Evolutionary conservation across 1,140 invertebrate genomes (phyloP), one percentile per base, ranked within the genome.

Genomic region (Drosophila chauvacae): DNA sequence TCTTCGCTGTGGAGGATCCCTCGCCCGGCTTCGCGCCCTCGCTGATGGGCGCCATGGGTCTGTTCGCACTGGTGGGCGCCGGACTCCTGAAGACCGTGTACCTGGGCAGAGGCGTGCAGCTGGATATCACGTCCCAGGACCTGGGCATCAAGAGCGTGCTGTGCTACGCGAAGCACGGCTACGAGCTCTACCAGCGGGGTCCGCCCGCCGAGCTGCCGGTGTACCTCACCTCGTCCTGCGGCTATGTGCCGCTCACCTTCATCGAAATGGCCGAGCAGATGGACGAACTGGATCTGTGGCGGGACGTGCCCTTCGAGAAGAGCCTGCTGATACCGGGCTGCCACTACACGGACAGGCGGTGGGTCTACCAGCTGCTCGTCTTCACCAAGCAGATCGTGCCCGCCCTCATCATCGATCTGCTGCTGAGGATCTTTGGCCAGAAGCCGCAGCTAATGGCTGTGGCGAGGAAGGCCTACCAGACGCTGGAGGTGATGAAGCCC

Each of bases 51-150:
- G 91, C 91, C 55, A 80, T 92, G 74, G 91, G 91, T 3, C 55
- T 92, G n/a, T 91, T 92, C 18, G 68, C 80, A 0, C 44, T 91
- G n/a, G 82, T 81, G 7, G 91, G 81, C 7, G 51, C 82, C 7
- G 91, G 91, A 0, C 44, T 92, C 44, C 53, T 92, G 4, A 92
- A 91, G 53, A 77, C 74, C 14, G 84, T 91, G 14, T 92, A 90
- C 37, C 45, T 91, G 13, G 51, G 56, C 3, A 37, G 20, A 2
- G n/a, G 64, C 6, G 35, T 65, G 5, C 72, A 64, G 3, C 60
- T 92, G 57, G 91, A 92, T 26, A 76, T 92, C 7, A 90, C 91
- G 26, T 84, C 87, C 20, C 91, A 88, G 53, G 91, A 92, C 35
- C 23, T 86, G 14, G 66, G 74, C 51, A 76, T 86, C n/a, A 91